Percentiles rank a stretch among this genome's conserved stretches.
Evolutionary conservation across 2,888 invertebrate genomes (phyloP).

Genomic region (Heterodera filipjevi): DNA sequence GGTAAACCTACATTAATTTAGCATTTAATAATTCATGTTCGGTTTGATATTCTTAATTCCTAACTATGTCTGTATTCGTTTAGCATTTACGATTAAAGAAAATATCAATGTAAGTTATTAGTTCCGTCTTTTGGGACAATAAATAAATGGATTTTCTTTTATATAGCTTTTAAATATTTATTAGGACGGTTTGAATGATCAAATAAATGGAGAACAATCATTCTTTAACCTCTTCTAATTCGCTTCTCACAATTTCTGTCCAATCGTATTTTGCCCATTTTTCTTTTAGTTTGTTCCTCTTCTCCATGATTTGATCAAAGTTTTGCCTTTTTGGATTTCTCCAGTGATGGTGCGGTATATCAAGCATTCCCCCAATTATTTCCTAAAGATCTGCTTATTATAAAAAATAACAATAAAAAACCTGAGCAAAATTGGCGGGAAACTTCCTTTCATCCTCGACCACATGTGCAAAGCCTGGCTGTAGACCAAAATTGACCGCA

Average conservation of each 20-base stretch:
- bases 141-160: too few relatives aligned
- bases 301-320: conserved; percentile 71
- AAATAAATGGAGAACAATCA: background rate
- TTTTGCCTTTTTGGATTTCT: conserved; percentile 79
- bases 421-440: conserved; percentile 86
- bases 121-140: too few relatives aligned
- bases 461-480: conserved; percentile 88
- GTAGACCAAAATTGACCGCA: conserved; percentile 87
- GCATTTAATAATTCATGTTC: too few relatives aligned
- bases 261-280: conserved; percentile 46
- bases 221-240: background rate
- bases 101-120: too few relatives aligned
- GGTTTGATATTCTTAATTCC: too few relatives aligned
- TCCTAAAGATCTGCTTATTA: conserved; percentile 70
- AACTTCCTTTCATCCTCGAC: conserved; percentile 89
- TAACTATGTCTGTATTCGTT: too few relatives aligned
- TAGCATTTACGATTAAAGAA: too few relatives aligned
- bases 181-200: too few relatives aligned
- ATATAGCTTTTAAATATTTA: too few relatives aligned
- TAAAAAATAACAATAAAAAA: conserved; percentile 61
- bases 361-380: conserved; percentile 91
- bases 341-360: conserved; percentile 81
- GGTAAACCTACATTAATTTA: too few relatives aligned
- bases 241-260: conserved; percentile 39
- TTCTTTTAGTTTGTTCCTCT: conserved; percentile 33